Evolutionary conservation across 2,797 vertebrate species (phyloP).

Genomic region (Hapalemur alaotrensis): DNA sequence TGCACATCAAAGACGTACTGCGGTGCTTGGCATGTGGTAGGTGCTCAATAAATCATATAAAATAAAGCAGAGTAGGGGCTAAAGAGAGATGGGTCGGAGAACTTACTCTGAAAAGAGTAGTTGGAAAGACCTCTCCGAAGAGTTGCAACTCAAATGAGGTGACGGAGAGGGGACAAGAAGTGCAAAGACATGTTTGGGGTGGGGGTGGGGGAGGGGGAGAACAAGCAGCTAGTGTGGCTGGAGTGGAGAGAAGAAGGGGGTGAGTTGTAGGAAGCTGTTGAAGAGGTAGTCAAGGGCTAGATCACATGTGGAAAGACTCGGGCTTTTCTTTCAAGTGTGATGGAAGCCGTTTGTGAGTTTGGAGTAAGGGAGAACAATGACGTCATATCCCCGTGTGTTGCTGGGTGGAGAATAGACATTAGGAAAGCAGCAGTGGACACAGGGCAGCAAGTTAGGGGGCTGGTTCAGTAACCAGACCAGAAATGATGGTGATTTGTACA

Average conservation of each 20-base stretch:
- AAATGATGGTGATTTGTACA: neutral
- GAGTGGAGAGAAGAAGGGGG: neutral
- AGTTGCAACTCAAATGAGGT: neutral
- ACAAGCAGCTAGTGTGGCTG: neutral
- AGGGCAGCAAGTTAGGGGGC: neutral
- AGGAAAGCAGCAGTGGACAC: neutral
- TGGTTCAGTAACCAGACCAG: neutral
- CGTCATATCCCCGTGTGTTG: neutral
- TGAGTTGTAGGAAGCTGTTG: neutral
- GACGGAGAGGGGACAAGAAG: neutral
- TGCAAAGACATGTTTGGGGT: neutral
- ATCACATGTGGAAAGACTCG: neutral
- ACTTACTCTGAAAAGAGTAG: neutral
- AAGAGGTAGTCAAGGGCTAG: neutral
- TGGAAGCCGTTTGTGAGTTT: neutral
- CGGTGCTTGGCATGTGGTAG: neutral
- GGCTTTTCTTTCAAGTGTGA: neutral
- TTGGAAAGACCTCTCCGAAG: neutral
- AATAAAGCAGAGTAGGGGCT: neutral
- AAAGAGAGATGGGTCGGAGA: neutral
- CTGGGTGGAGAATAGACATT: neutral
- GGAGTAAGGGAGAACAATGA: neutral
- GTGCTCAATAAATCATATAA: neutral
- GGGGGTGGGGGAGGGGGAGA: too few relatives aligned
- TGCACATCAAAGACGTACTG: neutral